Conservation (phyloP, 2,797 vertebrate genomes). For the Mallotus villosus region DNA sequence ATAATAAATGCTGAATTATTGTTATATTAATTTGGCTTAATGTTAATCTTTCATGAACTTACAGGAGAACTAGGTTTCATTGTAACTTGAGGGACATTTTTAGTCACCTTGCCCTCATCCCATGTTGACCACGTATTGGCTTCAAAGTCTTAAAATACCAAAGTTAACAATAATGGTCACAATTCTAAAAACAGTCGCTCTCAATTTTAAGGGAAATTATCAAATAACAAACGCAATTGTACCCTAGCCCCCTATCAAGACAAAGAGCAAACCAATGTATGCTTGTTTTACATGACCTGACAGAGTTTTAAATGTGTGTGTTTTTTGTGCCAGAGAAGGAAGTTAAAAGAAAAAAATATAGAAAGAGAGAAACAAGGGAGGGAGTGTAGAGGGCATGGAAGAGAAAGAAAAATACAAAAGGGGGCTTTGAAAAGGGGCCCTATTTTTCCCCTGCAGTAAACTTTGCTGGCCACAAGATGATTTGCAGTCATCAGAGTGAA, state of each 20-base stretch:
- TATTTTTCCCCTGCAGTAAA: slow-evolving; percentile 54
- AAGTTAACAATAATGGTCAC: background rate
- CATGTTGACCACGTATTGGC: slow-evolving; percentile 9
- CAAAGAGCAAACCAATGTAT: slow-evolving; percentile 67
- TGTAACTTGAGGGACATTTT: too few species aligned
- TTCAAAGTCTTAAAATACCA: slow-evolving; percentile 10
- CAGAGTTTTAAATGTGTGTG: slow-evolving; percentile 66
- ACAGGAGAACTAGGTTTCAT: too few species aligned
- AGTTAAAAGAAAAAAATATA: slow-evolving; percentile 37
- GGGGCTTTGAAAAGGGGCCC: slow-evolving; percentile 57
- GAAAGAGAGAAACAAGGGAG: slow-evolving; percentile 12
- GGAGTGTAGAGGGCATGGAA: slow-evolving; percentile 37
- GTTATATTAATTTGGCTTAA: background rate
- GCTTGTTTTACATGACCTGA: slow-evolving; percentile 75
- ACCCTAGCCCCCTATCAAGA: slow-evolving; percentile 53
- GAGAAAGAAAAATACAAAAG: slow-evolving; percentile 55
- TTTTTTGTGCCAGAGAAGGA: slow-evolving; percentile 65
- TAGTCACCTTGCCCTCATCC: too few species aligned
- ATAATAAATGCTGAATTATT: background rate
- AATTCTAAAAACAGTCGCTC: slow-evolving; percentile 29
- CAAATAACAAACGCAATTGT: slow-evolving; percentile 51
- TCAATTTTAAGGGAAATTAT: slow-evolving; percentile 61
- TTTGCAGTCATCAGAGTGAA: slow-evolving; percentile 68
- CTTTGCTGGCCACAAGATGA: slow-evolving; percentile 61
- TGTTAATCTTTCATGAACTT: too few species aligned